phyloP scores from a whole-genome alignment of 2,113 vertebrate species.

The Labeo catla region DNA sequence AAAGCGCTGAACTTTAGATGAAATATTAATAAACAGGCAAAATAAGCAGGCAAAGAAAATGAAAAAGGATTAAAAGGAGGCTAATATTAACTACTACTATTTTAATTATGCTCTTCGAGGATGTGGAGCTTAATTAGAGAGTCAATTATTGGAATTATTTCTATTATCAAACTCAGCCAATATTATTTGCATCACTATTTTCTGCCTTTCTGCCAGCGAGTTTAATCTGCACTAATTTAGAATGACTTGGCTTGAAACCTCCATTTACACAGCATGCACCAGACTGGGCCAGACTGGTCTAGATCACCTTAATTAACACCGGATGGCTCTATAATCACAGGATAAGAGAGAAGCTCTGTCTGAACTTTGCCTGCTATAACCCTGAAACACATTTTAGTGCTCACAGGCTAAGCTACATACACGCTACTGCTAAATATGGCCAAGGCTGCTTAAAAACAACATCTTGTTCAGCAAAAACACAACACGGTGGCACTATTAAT shows the following conservation, averaged over 20 bases:
- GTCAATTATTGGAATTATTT: slow-evolving; percentile 73
- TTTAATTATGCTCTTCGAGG: slow-evolving; percentile 72
- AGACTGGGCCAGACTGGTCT: slow-evolving; percentile 30
- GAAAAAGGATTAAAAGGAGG: slow-evolving; percentile 63
- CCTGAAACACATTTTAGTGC: not conserved
- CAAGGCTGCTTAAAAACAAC: not conserved
- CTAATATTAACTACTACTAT: slow-evolving; percentile 66
- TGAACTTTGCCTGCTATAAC: not conserved
- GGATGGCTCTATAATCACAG: slow-evolving; percentile 48
- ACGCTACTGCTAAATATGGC: not conserved
- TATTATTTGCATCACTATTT: slow-evolving; percentile 66
- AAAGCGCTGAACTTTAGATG: slow-evolving; percentile 73
- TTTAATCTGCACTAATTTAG: slow-evolving; percentile 52
- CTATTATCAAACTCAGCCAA: slow-evolving; percentile 71
- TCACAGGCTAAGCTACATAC: not conserved
- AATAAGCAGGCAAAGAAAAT: slow-evolving; percentile 57
- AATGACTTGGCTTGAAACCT: slow-evolving; percentile 51
- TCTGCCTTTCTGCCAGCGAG: slow-evolving; percentile 48
- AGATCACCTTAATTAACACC: slow-evolving; percentile 64
- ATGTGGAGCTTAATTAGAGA: slow-evolving; percentile 73
- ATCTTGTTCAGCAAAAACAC: not conserved
- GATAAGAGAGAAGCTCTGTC: slow-evolving; percentile 28
- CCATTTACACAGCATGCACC: slow-evolving; percentile 22
- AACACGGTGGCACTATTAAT: not conserved
- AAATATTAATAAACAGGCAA: slow-evolving; percentile 69